A percentile compares a stretch with the other conserved stretches of the same genome.
These are phyloP conservation scores for Mythimna vitellina DNA, from an alignment of 2,888 invertebrate genomes.

Conservation along the genomic window DNA sequence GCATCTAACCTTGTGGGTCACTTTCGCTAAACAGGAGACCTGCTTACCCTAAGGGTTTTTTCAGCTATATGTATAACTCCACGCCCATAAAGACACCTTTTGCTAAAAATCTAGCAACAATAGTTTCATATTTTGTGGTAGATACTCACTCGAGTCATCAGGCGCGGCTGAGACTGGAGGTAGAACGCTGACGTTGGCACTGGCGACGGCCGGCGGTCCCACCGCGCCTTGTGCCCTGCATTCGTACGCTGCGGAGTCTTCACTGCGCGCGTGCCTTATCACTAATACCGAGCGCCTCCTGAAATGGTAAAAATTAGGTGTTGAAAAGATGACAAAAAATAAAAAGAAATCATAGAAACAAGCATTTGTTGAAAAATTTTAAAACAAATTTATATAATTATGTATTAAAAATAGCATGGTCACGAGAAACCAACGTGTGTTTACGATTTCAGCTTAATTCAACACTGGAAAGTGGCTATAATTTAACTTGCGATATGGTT, in stretches of 20 bases:
- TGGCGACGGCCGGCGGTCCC: slow-evolving; percentile 90
- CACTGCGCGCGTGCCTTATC: slow-evolving; percentile 93
- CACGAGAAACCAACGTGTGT: too few relatives aligned
- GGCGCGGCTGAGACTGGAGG: slow-evolving; percentile 82
- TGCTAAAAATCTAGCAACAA: background rate
- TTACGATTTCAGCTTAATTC: too few relatives aligned
- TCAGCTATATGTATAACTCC: background rate
- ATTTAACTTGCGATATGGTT: too few relatives aligned
- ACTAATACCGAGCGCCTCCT: slow-evolving; percentile 96
- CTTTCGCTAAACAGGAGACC: background rate
- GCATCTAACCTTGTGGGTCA: background rate
- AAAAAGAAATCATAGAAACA: background rate
- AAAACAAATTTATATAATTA: too few relatives aligned
- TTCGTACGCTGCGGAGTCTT: slow-evolving; percentile 95
- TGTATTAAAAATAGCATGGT: too few relatives aligned
- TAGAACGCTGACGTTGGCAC: slow-evolving; percentile 89
- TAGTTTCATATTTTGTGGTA: background rate
- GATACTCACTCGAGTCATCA: slow-evolving; percentile 87
- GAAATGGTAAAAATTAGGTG: slow-evolving; percentile 68
- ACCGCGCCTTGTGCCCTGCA: slow-evolving; percentile 94
- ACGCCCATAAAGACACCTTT: too few relatives aligned
- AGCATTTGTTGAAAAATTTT: too few relatives aligned
- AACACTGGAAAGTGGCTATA: too few relatives aligned
- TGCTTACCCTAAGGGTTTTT: background rate
- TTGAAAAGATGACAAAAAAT: background rate